A percentile compares a stretch with the other conserved stretches of the same genome.
Conservation (phyloP, 2,888 invertebrate species). For the Epiperipatus broadwayi region DNA sequence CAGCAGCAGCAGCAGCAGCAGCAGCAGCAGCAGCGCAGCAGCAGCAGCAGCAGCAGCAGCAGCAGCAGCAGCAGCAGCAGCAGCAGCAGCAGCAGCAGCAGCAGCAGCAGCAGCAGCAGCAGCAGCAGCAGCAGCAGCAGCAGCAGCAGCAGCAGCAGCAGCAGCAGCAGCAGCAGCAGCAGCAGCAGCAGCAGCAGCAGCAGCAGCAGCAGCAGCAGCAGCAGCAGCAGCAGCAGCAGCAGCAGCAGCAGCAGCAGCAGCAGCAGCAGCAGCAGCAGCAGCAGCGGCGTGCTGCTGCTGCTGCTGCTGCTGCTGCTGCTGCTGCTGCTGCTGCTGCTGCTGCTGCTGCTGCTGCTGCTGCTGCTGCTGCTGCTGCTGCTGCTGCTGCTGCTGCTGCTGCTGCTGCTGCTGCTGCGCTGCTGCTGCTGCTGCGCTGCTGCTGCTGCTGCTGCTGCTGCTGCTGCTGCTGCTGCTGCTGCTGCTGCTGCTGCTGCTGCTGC, state of each 20-base stretch:
- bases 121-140: slow-evolving; percentile 1
- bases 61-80: too few species aligned
- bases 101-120: too few species aligned
- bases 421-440: too few species aligned
- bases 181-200: background rate
- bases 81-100: too few species aligned
- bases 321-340: background rate
- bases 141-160: background rate
- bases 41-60: too few species aligned
- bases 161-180: background rate
- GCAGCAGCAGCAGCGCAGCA: too few species aligned
- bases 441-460: too few species aligned
- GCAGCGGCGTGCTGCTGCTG: background rate
- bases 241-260: background rate
- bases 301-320: background rate
- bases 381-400: too few species aligned
- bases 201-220: background rate
- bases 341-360: background rate
- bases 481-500: too few species aligned
- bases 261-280: background rate
- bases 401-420: too few species aligned
- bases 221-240: background rate
- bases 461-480: too few species aligned
- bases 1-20: too few species aligned
- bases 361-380: background rate